Evolutionary conservation across 2,113 vertebrate species (phyloP).

Genomic region (Thunnus thynnus): DNA sequence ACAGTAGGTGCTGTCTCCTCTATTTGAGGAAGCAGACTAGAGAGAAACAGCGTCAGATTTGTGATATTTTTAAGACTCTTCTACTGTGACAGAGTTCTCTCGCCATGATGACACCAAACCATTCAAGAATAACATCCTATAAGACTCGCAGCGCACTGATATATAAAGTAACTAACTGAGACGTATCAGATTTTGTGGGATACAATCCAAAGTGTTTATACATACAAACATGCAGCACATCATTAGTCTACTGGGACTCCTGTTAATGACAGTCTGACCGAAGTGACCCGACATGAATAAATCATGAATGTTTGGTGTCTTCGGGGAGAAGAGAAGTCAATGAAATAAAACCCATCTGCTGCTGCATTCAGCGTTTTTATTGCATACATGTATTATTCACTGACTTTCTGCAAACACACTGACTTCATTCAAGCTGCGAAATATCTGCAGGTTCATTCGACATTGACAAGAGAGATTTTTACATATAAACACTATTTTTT

Average conservation of each 20-base stretch:
- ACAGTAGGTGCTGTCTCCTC: too few species aligned
- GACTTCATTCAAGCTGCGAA: not conserved
- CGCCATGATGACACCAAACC: too few species aligned
- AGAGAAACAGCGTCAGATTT: too few species aligned
- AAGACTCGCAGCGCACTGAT: not conserved
- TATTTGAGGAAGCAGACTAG: too few species aligned
- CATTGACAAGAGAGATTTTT: not conserved
- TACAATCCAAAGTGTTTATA: too few species aligned
- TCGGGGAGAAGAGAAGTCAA: not conserved
- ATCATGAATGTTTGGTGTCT: slow-evolving; percentile 4
- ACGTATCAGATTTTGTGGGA: too few species aligned
- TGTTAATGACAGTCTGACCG: not conserved
- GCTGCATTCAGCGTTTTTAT: not conserved
- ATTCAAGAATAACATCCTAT: slow-evolving; percentile 7
- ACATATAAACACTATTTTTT: not conserved
- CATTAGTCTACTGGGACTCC: not conserved
- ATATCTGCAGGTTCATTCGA: not conserved
- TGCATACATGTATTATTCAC: not conserved
- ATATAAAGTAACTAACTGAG: too few species aligned
- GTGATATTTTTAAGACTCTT: too few species aligned
- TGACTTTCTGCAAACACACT: not conserved
- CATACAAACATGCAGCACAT: too few species aligned
- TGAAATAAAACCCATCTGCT: not conserved
- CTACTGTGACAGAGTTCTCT: too few species aligned
- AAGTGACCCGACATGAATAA: slow-evolving; percentile 8